Conservation (phyloP, 2,888 invertebrate genomes). For the Stenichneumon culpator region DNA sequence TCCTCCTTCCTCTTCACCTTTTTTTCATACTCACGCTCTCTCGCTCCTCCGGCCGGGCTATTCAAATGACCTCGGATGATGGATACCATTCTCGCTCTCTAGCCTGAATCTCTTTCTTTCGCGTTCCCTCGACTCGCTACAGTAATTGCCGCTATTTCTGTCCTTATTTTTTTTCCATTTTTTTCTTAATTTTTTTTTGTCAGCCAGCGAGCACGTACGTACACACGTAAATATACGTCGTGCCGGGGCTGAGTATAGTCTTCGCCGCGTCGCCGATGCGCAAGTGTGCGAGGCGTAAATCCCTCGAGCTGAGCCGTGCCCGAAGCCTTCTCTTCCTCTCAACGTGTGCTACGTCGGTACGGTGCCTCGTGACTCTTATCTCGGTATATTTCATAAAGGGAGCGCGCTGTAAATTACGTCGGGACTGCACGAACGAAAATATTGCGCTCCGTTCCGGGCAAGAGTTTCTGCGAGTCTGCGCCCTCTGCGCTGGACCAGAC, state of each 20-base stretch:
- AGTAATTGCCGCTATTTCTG: slow-evolving; percentile 79
- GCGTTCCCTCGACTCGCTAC: slow-evolving; percentile 65
- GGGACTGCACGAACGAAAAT: slow-evolving; percentile 24
- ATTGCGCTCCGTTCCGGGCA: not conserved
- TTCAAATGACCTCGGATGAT: slow-evolving; percentile 80
- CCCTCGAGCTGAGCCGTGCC: slow-evolving; percentile 18
- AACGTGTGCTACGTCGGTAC: slow-evolving; percentile 68
- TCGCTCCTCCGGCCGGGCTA: slow-evolving; percentile 67
- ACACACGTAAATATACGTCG: slow-evolving; percentile 32
- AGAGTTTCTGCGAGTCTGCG: slow-evolving; percentile 21
- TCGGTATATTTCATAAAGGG: slow-evolving; percentile 57
- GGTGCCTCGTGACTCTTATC: slow-evolving; percentile 65
- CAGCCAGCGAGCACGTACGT: slow-evolving; percentile 61
- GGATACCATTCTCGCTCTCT: slow-evolving; percentile 69
- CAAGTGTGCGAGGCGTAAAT: slow-evolving; percentile 20
- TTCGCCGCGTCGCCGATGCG: slow-evolving; percentile 25
- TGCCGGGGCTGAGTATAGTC: slow-evolving; percentile 5
- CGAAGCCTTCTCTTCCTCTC: slow-evolving; percentile 32
- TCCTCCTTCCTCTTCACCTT: slow-evolving; percentile 61
- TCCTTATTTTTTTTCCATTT: slow-evolving; percentile 68
- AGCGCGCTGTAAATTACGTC: slow-evolving; percentile 44
- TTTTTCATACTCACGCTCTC: slow-evolving; percentile 56
- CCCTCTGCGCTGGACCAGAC: not conserved
- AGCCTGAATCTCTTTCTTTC: slow-evolving; percentile 64
- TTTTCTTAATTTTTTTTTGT: slow-evolving; percentile 44